Percentiles rank a stretch among this genome's conserved stretches.
These are phyloP conservation scores for Ophiodon elongatus DNA, from an alignment of 2,113 vertebrate species.

Conservation along the genomic window DNA sequence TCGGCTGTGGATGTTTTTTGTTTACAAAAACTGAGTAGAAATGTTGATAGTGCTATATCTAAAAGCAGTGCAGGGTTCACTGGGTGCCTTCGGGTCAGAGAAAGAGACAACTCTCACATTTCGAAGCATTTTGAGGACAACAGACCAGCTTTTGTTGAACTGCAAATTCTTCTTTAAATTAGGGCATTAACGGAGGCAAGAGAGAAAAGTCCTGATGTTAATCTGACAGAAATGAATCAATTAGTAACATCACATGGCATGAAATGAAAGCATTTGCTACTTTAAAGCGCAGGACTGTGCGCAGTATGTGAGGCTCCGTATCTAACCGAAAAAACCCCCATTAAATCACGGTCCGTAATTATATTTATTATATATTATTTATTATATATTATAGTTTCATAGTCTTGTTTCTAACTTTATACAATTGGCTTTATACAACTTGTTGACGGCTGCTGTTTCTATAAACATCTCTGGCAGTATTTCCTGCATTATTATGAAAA, in stretches of 20 bases:
- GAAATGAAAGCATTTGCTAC: neutral
- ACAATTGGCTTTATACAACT: neutral
- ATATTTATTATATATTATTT: neutral
- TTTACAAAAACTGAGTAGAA: neutral
- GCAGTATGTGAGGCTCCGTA: neutral
- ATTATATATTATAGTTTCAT: neutral
- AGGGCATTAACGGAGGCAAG: neutral
- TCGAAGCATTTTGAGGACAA: neutral
- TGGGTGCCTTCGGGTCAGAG: neutral
- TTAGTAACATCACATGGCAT: neutral
- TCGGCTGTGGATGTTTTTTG: neutral
- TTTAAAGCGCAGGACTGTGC: slow-evolving; percentile 1
- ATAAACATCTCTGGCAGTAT: neutral
- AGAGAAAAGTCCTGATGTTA: neutral
- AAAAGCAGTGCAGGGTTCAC: neutral
- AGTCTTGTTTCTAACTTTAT: neutral
- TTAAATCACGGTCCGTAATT: neutral
- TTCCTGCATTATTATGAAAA: too few relatives aligned
- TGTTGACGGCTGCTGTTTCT: neutral
- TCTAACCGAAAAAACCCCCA: neutral
- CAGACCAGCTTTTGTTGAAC: neutral
- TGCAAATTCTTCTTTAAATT: neutral
- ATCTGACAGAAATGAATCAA: neutral
- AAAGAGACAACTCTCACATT: neutral
- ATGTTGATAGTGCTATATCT: neutral